Evolutionary conservation across 1,140 invertebrate species (phyloP), one percentile per base, ranked within the genome.

Genomic region (Choristoneura fumiferana): DNA sequence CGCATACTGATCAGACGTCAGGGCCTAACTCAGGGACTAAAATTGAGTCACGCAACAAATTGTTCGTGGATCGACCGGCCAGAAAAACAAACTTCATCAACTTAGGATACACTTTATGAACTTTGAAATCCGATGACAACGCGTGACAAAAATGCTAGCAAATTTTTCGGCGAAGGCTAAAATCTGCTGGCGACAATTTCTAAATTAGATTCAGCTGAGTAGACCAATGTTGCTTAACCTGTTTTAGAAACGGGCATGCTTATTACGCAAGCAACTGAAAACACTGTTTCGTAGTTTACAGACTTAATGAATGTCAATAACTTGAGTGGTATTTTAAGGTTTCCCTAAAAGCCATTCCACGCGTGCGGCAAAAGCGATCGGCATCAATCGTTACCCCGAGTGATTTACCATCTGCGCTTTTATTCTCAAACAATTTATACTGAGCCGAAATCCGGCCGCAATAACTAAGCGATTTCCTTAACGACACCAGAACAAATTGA

Each of bases 401-500:
- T 49, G 43, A 49, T 22, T 49, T 49, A 49, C 43, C 43, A 49
- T 49, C 43, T 49, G 43, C 22, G 43, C 43, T 18, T 49, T 49
- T 49, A 49, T 38, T 36, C 45, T 54, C 33, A 38, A 49, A 54
- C 58, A 55, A 60, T 55, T 55, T 40, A 60, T 54, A 39, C 17
- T 57, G 56, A 38, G 49, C 57, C 57, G 18, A 57, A 36, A 54
- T 52, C 57, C 54, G 49, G 54, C 58, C 59, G 62, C 58, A 67
- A 65, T 66, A 63, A 58, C 60, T 49, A 68, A 56, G 53, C 58
- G 57, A 63, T 65, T 60, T 57, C 61, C 60, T 49, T 69, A 66
- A 67, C 59, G 60, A 65, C 63, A 62, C 38, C 40, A 14, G 57
- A 72, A 76, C 57, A 65, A 70, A 71, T 71, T 71, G 68, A 70